These are phyloP conservation scores for Teleopsis dalmanni DNA, from an alignment of 1,140 invertebrate species.

Conservation along the genomic window DNA sequence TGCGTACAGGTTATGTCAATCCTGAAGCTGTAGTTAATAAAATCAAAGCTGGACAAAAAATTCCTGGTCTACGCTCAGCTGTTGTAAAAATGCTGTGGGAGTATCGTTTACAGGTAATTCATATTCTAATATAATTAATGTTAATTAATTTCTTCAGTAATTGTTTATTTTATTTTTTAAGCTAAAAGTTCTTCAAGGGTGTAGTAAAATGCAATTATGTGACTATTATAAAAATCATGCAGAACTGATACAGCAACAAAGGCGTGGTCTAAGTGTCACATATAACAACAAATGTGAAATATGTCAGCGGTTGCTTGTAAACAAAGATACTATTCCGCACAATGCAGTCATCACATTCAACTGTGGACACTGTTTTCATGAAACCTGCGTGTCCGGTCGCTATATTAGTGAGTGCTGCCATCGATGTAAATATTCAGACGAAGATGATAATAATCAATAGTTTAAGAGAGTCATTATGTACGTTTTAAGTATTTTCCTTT, in stretches of 20 bases:
- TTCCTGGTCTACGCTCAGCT: constrained; percentile 82
- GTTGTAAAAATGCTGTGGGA: constrained; percentile 93
- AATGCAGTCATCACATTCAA: constrained; percentile 74
- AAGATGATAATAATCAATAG: no score
- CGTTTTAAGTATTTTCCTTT: no score
- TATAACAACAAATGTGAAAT: constrained; percentile 68
- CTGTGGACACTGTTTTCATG: constrained; percentile 85
- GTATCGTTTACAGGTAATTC: constrained; percentile 76
- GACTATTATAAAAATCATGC: constrained; percentile 88
- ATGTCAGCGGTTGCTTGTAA: constrained; percentile 65
- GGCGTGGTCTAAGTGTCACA: constrained; percentile 63
- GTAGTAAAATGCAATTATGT: constrained; percentile 75
- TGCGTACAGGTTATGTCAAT: constrained; percentile 62
- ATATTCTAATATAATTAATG: constrained; percentile 1
- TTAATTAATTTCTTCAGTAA: neutral
- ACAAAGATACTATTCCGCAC: constrained; percentile 56
- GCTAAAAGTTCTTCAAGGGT: constrained; percentile 81
- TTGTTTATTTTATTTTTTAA: constrained; percentile 25
- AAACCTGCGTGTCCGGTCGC: constrained; percentile 62
- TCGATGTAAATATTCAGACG: no score
- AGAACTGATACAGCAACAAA: constrained; percentile 67
- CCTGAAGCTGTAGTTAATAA: constrained; percentile 77
- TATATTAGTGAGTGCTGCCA: constrained; percentile 47
- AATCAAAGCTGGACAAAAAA: constrained; percentile 75
- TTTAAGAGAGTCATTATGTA: no score